Evolutionary conservation across 2,113 vertebrate species (phyloP).

Genomic region (Todiramphus chloris): DNA sequence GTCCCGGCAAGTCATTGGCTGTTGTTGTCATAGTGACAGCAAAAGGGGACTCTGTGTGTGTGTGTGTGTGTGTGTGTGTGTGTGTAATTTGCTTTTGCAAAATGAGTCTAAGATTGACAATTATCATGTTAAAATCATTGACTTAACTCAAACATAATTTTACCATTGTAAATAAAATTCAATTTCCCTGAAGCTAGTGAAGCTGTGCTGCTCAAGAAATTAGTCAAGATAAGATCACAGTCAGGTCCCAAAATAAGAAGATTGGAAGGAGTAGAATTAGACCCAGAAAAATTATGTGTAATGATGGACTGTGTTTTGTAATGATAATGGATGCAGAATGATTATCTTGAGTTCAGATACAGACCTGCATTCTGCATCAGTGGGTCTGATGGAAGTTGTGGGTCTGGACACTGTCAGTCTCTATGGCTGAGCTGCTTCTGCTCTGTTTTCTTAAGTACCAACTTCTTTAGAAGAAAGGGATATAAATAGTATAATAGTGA

Average conservation of each 20-base stretch:
- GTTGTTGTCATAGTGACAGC: not conserved
- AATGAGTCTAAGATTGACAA: not conserved
- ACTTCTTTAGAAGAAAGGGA: not conserved
- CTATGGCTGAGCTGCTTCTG: not conserved
- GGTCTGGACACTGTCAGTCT: not conserved
- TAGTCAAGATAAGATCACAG: not conserved
- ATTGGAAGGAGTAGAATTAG: not conserved
- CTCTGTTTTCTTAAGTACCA: fast-evolving
- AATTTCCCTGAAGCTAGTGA: not conserved
- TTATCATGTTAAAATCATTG: not conserved
- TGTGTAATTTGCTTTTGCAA: not conserved
- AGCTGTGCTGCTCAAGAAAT: not conserved
- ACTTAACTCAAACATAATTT: not conserved
- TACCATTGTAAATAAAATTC: not conserved
- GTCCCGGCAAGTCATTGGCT: not conserved
- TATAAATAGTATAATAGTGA: not conserved
- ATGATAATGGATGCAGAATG: not conserved
- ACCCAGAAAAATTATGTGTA: not conserved
- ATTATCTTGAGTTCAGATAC: not conserved
- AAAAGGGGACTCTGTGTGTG: not conserved
- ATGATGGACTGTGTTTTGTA: not conserved
- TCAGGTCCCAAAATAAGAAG: not conserved
- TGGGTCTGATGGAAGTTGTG: not conserved
- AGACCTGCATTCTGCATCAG: not conserved
- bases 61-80: no score